Evolutionary conservation across 2,113 vertebrate genomes (phyloP), one percentile per base, ranked within the genome.

Genomic region (Saccopteryx bilineata): DNA sequence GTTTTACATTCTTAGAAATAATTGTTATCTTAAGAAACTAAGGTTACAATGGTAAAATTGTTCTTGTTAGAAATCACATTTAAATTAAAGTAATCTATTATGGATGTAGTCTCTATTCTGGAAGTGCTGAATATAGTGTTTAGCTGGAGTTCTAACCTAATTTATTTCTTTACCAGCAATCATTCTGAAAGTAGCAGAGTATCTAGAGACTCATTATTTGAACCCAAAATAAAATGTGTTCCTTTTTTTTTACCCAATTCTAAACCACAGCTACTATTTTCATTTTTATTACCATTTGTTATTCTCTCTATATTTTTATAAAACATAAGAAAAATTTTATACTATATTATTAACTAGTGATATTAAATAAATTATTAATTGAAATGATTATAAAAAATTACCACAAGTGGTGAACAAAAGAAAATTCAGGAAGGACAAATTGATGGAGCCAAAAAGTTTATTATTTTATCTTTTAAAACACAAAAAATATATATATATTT

Each of bases 1-100:
- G 39, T 60, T 88, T 90, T 94, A 86, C 84, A 83, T 96, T 96
- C 56, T 69, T 63, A 80, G 48, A 86, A 95, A 85, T 90, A 95
- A 93, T 92, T 94, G 48, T 94, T 95, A 95, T 75, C 39, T 17
- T 91, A 76, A 93, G 71, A 60, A 91, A 50, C 84, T 87, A 94
- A 81, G 69, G n/a, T 79, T 48, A 71, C 26, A 96, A 86, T 66
- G 58, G 28, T 87, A 76, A 95, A 84, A 76, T 94, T 86, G 90
- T 85, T 82, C 58, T 97, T 82, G 17, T 94, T 96, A 91, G 52
- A 90, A 97, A 94, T 91, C 63, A 68, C 69, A 89, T 91, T 97
- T 90, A 94, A 95, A 97, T 97, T 94, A 97, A 97, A 95, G 63
- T 87, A 58, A 93, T 95, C 97, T 96, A 93, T 97, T 96, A 94